Conservation (phyloP, 2,113 vertebrate genomes). For the Ptychochromis oligacanthus region DNA sequence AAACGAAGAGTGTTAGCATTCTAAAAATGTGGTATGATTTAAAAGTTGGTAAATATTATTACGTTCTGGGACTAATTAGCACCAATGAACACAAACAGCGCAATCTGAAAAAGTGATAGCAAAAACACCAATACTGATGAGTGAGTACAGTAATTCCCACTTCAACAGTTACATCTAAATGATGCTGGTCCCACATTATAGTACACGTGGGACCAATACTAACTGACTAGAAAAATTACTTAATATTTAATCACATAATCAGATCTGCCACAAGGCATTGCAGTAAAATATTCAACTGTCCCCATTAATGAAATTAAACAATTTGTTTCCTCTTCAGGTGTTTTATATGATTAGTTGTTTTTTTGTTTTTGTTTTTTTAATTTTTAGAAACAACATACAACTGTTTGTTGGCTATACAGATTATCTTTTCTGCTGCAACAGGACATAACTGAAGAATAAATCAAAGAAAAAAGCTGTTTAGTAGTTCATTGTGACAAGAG, state of each 20-base stretch:
- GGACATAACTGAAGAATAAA: not conserved
- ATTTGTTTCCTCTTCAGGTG: not conserved
- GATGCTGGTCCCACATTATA: not conserved
- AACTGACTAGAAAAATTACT: not conserved
- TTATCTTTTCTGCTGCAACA: not conserved
- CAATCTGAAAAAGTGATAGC: not conserved
- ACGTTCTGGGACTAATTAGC: constrained; percentile 8
- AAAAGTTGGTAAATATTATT: constrained; percentile 7
- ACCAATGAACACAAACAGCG: not conserved
- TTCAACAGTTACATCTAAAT: constrained; percentile 10
- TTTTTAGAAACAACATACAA: not conserved
- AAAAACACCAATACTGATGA: not conserved
- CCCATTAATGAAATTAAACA: not conserved
- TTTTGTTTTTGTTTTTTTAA: not conserved
- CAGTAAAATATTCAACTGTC: not conserved
- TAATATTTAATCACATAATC: constrained; percentile 2
- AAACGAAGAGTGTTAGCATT: constrained; percentile 13
- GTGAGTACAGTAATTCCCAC: not conserved
- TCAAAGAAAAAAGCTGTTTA: not conserved
- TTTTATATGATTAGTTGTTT: not conserved
- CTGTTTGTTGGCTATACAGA: no score
- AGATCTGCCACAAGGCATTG: constrained; percentile 1
- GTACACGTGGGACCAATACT: not conserved
- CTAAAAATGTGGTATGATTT: not conserved
- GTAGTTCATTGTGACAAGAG: not conserved